Evolutionary conservation across 2,888 invertebrate genomes (phyloP).

Genomic region (Leucophenga maculata): DNA sequence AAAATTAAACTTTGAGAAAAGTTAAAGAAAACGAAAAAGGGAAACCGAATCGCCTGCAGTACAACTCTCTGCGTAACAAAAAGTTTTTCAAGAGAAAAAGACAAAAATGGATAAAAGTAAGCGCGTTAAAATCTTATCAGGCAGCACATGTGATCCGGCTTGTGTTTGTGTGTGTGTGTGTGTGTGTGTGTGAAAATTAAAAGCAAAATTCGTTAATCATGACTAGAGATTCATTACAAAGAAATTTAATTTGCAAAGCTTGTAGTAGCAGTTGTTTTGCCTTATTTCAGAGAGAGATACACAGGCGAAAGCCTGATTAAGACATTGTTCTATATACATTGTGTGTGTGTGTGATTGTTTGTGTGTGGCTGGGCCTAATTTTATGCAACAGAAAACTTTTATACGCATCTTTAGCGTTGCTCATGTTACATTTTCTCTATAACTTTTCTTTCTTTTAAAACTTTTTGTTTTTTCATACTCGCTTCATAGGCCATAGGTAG

Average conservation of each 20-base stretch:
- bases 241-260: slow-evolving; percentile 59
- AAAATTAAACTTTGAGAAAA: slow-evolving; percentile 20
- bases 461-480: background rate
- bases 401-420: slow-evolving; percentile 56
- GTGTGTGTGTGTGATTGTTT: background rate
- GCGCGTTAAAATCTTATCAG: slow-evolving; percentile 25
- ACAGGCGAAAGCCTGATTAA: too few relatives aligned
- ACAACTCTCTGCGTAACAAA: too few relatives aligned
- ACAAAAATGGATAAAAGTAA: background rate
- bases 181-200: slow-evolving; percentile 53
- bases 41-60: background rate
- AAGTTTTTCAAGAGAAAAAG: background rate
- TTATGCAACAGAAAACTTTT: slow-evolving; percentile 61
- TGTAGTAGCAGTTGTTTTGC: background rate
- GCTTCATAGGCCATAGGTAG: background rate
- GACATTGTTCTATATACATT: background rate
- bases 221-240: slow-evolving; percentile 47
- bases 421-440: background rate
- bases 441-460: background rate
- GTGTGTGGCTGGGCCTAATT: slow-evolving; percentile 37
- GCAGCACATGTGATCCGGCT: slow-evolving; percentile 1
- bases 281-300: too few relatives aligned
- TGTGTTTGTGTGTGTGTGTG: slow-evolving; percentile 28
- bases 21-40: background rate
- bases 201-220: slow-evolving; percentile 63